Conservation (phyloP, 2,113 vertebrate genomes). For the Oostethus manadensis region DNA sequence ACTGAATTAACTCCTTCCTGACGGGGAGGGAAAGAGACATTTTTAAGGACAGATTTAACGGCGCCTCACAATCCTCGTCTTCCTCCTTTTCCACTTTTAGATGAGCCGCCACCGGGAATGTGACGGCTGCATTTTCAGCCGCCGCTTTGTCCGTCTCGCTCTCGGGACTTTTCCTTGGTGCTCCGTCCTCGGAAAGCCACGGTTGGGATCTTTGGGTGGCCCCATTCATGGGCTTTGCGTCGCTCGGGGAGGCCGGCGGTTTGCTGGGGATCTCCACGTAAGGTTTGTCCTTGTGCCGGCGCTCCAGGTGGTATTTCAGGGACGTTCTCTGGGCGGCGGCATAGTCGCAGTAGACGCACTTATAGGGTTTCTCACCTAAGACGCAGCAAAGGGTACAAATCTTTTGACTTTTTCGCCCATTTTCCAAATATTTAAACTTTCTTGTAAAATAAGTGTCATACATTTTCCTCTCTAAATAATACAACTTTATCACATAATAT, state of each 20-base stretch:
- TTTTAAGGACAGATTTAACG: slow-evolving; percentile 81
- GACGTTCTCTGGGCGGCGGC: slow-evolving; percentile 97
- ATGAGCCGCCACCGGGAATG: slow-evolving; percentile 41
- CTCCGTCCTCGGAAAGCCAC: slow-evolving; percentile 33
- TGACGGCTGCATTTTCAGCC: slow-evolving; percentile 8
- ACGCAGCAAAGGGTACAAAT: not conserved
- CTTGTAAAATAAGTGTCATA: too few relatives aligned
- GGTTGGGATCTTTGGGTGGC: slow-evolving; percentile 69
- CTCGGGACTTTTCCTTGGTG: slow-evolving; percentile 13
- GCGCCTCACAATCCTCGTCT: slow-evolving; percentile 62
- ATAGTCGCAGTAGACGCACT: slow-evolving; percentile 93
- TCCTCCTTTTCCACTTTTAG: slow-evolving; percentile 49
- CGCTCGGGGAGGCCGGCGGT: slow-evolving; percentile 37
- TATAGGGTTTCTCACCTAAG: slow-evolving; percentile 95
- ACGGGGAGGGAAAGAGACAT: slow-evolving; percentile 59
- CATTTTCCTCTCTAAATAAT: too few relatives aligned
- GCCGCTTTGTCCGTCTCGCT: slow-evolving; percentile 29
- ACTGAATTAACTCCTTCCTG: slow-evolving; percentile 60
- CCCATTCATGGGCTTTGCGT: slow-evolving; percentile 34
- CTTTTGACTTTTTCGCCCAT: too few relatives aligned
- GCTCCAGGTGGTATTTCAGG: slow-evolving; percentile 88
- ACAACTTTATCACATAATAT: too few relatives aligned
- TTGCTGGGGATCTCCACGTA: slow-evolving; percentile 62
- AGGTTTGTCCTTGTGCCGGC: slow-evolving; percentile 86
- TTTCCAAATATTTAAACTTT: too few relatives aligned